Evolutionary conservation across 2,797 vertebrate species (phyloP).

Genomic region (Synanceia verrucosa): DNA sequence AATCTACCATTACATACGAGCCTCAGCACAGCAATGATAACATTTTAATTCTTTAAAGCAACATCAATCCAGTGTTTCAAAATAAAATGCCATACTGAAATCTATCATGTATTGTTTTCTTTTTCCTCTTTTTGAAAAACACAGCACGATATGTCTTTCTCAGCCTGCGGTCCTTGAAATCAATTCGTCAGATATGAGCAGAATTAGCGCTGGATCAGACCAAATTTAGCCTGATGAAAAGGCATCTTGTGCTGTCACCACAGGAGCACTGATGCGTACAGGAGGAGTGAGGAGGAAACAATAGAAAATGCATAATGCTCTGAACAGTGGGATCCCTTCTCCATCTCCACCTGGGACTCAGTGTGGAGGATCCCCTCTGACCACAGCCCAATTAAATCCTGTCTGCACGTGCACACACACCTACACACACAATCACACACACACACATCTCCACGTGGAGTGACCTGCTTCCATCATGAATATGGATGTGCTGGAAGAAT

Average conservation of each 20-base stretch:
- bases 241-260: constrained; percentile 54
- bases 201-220: constrained; percentile 72
- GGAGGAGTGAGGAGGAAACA: constrained; percentile 59
- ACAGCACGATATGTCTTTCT: constrained; percentile 37
- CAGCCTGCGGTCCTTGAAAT: constrained; percentile 68
- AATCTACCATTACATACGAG: background rate
- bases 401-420: constrained; percentile 19
- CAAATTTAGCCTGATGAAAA: constrained; percentile 73
- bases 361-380: constrained; percentile 79
- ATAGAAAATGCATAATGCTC: constrained; percentile 76
- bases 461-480: constrained; percentile 84
- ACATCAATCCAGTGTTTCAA: constrained; percentile 1
- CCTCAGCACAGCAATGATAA: background rate
- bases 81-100: constrained; percentile 15
- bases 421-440: constrained; percentile 10
- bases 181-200: constrained; percentile 67
- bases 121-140: constrained; percentile 32
- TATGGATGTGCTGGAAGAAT: constrained; percentile 83
- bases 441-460: constrained; percentile 68
- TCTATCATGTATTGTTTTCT: constrained; percentile 1
- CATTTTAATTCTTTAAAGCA: constrained; percentile 1
- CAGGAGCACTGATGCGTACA: constrained; percentile 54
- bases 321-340: constrained; percentile 81
- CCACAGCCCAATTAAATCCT: constrained; percentile 84
- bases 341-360: constrained; percentile 83